A percentile compares a stretch with the other conserved stretches of the same genome.
Conservation (phyloP, 2,797 vertebrate species). For the Ceryle rudis region DNA sequence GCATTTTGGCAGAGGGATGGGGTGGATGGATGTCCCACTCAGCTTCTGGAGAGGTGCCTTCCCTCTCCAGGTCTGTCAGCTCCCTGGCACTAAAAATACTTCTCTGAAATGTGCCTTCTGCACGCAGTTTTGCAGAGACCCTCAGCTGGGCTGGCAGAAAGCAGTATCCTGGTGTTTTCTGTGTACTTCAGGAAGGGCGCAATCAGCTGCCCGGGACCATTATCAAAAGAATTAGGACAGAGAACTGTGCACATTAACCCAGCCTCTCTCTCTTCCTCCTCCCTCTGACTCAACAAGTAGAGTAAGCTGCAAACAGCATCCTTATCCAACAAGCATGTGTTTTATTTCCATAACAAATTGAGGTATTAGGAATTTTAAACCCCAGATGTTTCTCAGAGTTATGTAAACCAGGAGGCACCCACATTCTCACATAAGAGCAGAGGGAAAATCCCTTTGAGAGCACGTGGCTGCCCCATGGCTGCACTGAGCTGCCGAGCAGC, state of each 20-base stretch:
- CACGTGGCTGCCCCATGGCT: background rate
- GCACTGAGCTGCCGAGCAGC: background rate
- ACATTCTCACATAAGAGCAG: background rate
- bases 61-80: background rate
- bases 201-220: background rate
- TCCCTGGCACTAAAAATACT: background rate
- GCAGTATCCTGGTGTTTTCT: background rate
- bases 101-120: background rate
- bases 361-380: conserved; percentile 12
- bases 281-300: conserved; percentile 58
- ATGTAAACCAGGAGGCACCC: background rate
- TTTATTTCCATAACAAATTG: conserved; percentile 17
- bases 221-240: conserved; percentile 49
- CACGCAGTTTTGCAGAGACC: background rate
- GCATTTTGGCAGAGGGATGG: background rate
- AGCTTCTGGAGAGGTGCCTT: background rate
- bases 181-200: conserved; percentile 19
- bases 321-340: background rate
- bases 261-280: conserved; percentile 35
- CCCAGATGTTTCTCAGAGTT: conserved; percentile 7
- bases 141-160: background rate
- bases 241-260: background rate
- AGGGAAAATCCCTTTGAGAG: conserved; percentile 3
- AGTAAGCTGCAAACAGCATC: conserved; percentile 18
- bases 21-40: background rate